Evolutionary conservation across 2,113 vertebrate genomes (phyloP).

Genomic region (Coptodon rendalli): DNA sequence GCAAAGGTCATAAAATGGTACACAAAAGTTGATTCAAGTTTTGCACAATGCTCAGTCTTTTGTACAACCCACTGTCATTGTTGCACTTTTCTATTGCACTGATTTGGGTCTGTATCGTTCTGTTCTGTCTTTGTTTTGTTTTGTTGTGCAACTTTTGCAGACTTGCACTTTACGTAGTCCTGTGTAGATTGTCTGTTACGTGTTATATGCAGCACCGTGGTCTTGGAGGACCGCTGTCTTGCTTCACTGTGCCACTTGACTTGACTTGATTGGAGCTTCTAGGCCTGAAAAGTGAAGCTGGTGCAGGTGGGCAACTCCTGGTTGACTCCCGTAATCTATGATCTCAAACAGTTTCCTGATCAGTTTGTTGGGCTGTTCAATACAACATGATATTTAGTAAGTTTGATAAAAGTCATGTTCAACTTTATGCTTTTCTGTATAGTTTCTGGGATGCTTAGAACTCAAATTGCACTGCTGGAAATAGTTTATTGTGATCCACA

Average conservation of each 20-base stretch:
- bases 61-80: background rate
- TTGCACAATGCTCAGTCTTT: background rate
- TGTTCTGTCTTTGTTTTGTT: background rate
- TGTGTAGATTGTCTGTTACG: background rate
- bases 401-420: fast-evolving
- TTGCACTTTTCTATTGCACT: background rate
- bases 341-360: background rate
- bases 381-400: background rate
- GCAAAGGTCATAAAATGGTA: background rate
- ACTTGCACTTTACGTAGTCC: background rate
- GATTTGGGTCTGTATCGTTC: fast-evolving
- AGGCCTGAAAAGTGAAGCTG: background rate
- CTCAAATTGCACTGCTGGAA: background rate
- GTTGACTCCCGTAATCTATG: background rate
- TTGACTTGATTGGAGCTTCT: background rate
- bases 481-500: background rate
- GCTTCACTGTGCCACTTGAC: background rate
- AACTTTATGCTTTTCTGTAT: fast-evolving
- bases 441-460: background rate
- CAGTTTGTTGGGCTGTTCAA: background rate
- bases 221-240: background rate
- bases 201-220: background rate
- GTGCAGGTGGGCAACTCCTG: background rate
- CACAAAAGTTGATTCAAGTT: background rate
- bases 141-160: background rate